Evolutionary conservation across 2,888 invertebrate species (phyloP), one percentile per base, ranked within the genome.

Genomic region (Cosmopolites sordidus): DNA sequence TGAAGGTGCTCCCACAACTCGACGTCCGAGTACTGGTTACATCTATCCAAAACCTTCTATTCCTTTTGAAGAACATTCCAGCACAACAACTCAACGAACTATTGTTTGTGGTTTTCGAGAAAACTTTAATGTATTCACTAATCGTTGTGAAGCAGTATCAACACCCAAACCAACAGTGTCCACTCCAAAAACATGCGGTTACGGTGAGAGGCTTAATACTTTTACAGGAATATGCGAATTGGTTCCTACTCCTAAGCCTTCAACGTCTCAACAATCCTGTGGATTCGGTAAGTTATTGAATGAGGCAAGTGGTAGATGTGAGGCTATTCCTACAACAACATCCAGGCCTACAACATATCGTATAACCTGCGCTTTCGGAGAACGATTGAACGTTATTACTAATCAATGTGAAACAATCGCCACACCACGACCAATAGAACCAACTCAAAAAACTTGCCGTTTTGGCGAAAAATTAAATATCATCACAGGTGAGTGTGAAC

Each of bases 231-330:
- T 6, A 12, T 38, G 38, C n/a, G 38, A 38, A 14, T 5, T 9
- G n/a, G 4, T 12, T 9, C 6, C 38, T 5, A 40, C 40, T 16
- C 16, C 15, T 11, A 6, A 2, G 4, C 40, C 40, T 6, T 4
- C 15, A 4, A 6, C 5, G 4, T 16, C 40, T 6, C n/a, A 14
- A 18, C 12, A 16, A 37, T 4, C n/a, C 2, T 44, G 44, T 40
- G 40, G 40, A 9, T 15, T 11, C 9, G 17, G 30, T 15, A 8
- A 48, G 30, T 39, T 11, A 15, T 37, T 44, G n/a, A 56, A 56
- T 16, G 15, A 2, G 12, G 8, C 27, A n/a, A 58, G 47, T 38
- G 56, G 56, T 11, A 37, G 22, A 50, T 58, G 58, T 41, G 58
- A 56, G 14, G 5, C 14, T 16, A 16, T 41, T 45, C 22, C 22